Conservation (phyloP, 2,888 invertebrate genomes). For the Noctua janthina region DNA sequence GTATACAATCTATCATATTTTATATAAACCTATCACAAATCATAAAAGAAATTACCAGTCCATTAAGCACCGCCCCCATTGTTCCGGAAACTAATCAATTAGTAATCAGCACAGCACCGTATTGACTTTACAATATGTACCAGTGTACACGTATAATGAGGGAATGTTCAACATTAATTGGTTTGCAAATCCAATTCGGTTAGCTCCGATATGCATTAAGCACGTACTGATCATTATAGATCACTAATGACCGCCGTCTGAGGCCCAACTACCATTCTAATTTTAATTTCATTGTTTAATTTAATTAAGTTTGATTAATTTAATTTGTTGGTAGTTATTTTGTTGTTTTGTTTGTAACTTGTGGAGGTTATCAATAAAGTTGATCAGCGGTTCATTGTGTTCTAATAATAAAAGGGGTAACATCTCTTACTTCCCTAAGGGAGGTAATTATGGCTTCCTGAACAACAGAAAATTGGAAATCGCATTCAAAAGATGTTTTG, state of each 20-base stretch:
- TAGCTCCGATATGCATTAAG: constrained; percentile 83
- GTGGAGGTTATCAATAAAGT: background rate
- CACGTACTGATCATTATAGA: constrained; percentile 86
- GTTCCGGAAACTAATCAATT: constrained; percentile 80
- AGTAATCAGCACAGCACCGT: constrained; percentile 77
- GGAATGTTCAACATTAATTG: constrained; percentile 87
- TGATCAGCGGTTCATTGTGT: background rate
- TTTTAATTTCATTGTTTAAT: constrained; percentile 51
- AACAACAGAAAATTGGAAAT: background rate
- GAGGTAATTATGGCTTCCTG: background rate
- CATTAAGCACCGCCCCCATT: constrained; percentile 39
- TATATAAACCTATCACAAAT: background rate
- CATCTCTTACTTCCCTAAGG: background rate
- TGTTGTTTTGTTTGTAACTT: background rate
- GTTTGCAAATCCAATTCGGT: constrained; percentile 89
- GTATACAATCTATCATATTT: background rate
- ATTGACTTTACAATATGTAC: constrained; percentile 84
- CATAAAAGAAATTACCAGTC: constrained; percentile 20
- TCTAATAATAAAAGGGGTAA: background rate
- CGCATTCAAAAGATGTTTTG: background rate
- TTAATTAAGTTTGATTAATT: constrained; percentile 21
- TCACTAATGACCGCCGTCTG: constrained; percentile 83
- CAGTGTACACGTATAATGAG: constrained; percentile 82
- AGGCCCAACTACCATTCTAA: constrained; percentile 52
- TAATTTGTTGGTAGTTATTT: background rate